phyloP scores from a whole-genome alignment of 2,888 invertebrate species.

The Drepanosiphum platanoidis region DNA sequence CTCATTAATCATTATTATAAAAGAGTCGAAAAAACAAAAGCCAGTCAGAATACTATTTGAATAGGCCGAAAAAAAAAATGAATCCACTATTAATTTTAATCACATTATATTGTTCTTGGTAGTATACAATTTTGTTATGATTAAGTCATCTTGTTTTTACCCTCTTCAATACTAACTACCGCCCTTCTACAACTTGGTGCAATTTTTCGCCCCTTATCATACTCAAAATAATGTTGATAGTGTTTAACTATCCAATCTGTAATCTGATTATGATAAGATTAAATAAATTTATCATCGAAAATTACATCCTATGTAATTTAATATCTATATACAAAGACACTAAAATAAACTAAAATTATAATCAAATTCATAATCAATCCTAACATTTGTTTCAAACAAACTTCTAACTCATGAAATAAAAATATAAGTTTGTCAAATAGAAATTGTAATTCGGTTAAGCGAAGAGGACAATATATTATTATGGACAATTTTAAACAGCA shows the following conservation, averaged over 20 bases:
- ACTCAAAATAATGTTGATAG: background rate
- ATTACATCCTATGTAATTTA: too few relatives aligned
- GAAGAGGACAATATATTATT: too few relatives aligned
- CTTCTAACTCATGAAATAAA: too few relatives aligned
- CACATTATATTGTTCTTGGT: conserved; percentile 32
- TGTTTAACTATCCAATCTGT: background rate
- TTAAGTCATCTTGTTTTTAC: conserved; percentile 24
- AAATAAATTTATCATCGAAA: background rate
- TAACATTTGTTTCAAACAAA: too few relatives aligned
- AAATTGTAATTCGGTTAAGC: too few relatives aligned
- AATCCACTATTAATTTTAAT: conserved; percentile 54
- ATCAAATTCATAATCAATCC: too few relatives aligned
- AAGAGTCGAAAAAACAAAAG: conserved; percentile 57
- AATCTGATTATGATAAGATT: background rate
- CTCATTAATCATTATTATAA: conserved; percentile 59
- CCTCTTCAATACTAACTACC: conserved; percentile 8
- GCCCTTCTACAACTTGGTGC: background rate
- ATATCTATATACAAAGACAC: too few relatives aligned
- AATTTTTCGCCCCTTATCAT: background rate
- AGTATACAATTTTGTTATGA: conserved; percentile 32
- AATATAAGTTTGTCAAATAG: too few relatives aligned
- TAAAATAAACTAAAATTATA: too few relatives aligned
- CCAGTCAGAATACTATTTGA: conserved; percentile 39
- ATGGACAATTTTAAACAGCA: too few relatives aligned
- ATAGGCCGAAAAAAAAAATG: conserved; percentile 35